phyloP scores from a whole-genome alignment of 2,797 vertebrate species.

The Brachymystax lenok region DNA sequence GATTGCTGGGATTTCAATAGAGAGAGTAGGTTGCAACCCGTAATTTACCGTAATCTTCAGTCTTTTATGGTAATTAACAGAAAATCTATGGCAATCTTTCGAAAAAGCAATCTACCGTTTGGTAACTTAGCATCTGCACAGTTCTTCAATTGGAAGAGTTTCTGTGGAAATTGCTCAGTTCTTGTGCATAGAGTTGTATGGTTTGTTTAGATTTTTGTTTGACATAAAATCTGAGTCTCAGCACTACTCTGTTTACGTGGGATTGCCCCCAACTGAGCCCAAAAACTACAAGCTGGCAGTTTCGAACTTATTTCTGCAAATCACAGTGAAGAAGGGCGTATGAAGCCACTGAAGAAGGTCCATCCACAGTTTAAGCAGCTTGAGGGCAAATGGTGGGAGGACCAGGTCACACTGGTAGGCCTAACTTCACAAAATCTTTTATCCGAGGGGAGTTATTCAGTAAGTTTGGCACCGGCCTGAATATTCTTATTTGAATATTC shows the following conservation, averaged over 20 bases:
- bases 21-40: too few species aligned
- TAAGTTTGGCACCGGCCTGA: slow-evolving; percentile 2
- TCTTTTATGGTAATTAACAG: too few species aligned
- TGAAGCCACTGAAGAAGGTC: neutral
- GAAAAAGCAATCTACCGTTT: too few species aligned
- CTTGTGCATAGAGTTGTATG: too few species aligned
- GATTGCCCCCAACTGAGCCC: neutral
- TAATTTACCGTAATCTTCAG: too few species aligned
- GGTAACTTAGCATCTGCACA: too few species aligned
- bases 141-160: too few species aligned
- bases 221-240: too few species aligned
- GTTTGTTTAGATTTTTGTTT: too few species aligned
- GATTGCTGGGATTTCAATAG: neutral
- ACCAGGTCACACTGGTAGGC: slow-evolving; percentile 2
- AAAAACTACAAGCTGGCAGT: neutral
- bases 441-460: neutral
- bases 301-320: neutral
- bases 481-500: neutral
- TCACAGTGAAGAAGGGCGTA: neutral
- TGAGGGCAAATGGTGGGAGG: neutral
- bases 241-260: too few species aligned
- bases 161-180: too few species aligned
- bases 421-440: neutral
- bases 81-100: too few species aligned
- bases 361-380: neutral